These are phyloP conservation scores for Sphenopsis melanotis DNA, from an alignment of 2,797 vertebrate species.

Conservation along the genomic window DNA sequence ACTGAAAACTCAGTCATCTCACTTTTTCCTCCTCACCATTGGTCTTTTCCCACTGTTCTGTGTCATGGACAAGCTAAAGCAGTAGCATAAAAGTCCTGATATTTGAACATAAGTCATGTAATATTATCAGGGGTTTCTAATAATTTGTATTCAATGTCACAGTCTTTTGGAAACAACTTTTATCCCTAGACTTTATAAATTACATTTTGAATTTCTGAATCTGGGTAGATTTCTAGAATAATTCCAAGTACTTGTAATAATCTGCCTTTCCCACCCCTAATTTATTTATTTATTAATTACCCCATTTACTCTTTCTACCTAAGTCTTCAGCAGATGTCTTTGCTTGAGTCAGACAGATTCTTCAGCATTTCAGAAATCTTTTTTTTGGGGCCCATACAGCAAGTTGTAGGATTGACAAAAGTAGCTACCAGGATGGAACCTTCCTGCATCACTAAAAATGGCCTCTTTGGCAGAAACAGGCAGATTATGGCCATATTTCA, in stretches of 20 bases:
- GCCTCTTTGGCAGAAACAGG: not conserved
- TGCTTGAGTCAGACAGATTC: not conserved
- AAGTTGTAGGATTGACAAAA: not conserved
- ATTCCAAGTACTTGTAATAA: not conserved
- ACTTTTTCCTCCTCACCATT: not conserved
- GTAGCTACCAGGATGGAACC: not conserved
- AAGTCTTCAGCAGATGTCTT: not conserved
- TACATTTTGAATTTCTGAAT: not conserved
- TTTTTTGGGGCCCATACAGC: not conserved
- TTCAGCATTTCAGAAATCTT: not conserved
- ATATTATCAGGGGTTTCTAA: not conserved
- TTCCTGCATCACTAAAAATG: not conserved
- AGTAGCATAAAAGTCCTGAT: not conserved
- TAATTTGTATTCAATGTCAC: not conserved
- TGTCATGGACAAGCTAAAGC: not conserved
- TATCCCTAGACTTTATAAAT: not conserved
- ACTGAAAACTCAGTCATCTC: not conserved
- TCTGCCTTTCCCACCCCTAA: not conserved
- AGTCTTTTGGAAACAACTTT: not conserved
- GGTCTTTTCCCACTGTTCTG: not conserved
- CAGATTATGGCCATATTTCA: not conserved
- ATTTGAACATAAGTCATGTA: fast-evolving
- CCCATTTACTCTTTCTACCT: not conserved
- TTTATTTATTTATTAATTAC: not conserved
- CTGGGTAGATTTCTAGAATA: not conserved